Base-by-base conservation (phyloP, 2,888 invertebrate genomes). In the Automeris io region DNA sequence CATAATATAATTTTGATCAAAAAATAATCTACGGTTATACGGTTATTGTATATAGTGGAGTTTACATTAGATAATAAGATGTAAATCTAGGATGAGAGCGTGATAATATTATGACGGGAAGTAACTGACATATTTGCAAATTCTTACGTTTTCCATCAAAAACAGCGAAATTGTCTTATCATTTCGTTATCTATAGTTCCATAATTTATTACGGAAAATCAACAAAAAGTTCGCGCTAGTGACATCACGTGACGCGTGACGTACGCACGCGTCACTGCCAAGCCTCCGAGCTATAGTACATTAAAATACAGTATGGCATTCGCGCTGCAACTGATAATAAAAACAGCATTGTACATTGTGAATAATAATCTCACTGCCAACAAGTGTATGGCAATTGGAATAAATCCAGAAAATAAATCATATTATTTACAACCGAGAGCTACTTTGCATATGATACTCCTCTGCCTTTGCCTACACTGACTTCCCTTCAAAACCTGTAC, bases 181-280 rank as follows among this genome's bases (percentile, higher is more conserved):
- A 26, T 8, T 16, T 34, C 7, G 5, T 34, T 34, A 23, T 34
- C 34, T 21, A 22, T 21, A 22, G 22, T 36, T 36, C 19, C 24
- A 31, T 9, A 16, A 16, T 29, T 16, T 16, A 2, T 13, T 26
- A 6, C 22, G 31, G 36, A 37, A 29, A 22, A 2, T 31, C 22
- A 21, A n/a, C 29, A 26, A 9, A 7, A 22, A 18, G 22, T 21
- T 34, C 16, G 3, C 24, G 24, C 32, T 25, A 1, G 43, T 50
- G 40, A 47, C 42, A 40, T 29, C 23, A 35, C 12, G 24, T n/a
- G n/a, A n/a, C 37, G 26, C 43, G 46, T 47, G 43, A 47, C 42
- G 43, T 33, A 12, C 18, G 34, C 25, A 26, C 39, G 33, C 46
- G 52, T 47, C 49, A 49, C 41, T 37, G 46, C 51, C 55, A 43